phyloP scores from a whole-genome alignment of 2,888 invertebrate species.

The Macrosiphum euphorbiae region DNA sequence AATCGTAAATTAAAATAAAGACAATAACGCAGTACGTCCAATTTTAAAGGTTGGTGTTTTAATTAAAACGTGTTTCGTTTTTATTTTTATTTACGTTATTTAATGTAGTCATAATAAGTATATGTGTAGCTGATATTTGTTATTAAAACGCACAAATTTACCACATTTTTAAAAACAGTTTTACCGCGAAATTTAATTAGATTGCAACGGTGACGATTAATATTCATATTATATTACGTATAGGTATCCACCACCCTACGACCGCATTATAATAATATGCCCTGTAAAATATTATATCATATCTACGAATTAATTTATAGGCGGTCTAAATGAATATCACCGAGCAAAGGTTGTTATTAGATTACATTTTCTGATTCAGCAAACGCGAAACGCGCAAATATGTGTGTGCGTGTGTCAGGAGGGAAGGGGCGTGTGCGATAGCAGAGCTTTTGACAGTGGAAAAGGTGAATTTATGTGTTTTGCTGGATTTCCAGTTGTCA shows the following conservation, averaged over 20 bases:
- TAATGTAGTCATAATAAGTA: background rate
- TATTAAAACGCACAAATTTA: background rate
- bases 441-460: background rate
- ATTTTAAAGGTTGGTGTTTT: conserved; percentile 19
- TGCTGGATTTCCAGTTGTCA: background rate
- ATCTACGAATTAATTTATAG: background rate
- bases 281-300: background rate
- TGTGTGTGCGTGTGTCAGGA: background rate
- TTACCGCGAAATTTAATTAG: background rate
- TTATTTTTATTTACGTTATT: background rate
- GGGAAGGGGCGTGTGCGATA: background rate
- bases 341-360: background rate
- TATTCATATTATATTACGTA: background rate
- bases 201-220: background rate
- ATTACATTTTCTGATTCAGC: background rate
- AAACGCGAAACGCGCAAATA: background rate
- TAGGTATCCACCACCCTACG: background rate
- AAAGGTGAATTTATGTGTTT: background rate
- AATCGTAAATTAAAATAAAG: conserved; percentile 21
- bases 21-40: background rate
- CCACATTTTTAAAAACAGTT: background rate
- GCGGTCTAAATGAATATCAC: background rate
- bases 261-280: background rate
- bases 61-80: conserved; percentile 27
- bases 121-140: background rate